phyloP scores from a whole-genome alignment of 2,113 vertebrate species.

The Peromyscus polionotus region DNA sequence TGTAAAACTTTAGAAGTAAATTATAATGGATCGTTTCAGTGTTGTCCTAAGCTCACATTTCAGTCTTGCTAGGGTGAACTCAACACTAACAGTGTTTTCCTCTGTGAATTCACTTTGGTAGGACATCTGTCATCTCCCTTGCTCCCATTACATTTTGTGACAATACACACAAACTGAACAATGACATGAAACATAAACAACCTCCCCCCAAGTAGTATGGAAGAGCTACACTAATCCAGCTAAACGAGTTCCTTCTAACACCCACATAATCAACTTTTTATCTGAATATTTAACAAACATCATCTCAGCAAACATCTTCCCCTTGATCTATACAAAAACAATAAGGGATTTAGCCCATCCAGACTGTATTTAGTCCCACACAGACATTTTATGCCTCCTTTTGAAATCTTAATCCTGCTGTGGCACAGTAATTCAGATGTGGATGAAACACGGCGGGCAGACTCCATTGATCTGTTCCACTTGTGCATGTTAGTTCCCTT shows the following conservation, averaged over 20 bases:
- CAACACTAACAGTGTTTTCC: background rate
- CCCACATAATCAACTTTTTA: conserved; percentile 43
- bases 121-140: conserved; percentile 62
- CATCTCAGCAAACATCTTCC: conserved; percentile 69
- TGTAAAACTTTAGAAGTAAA: background rate
- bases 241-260: conserved; percentile 59
- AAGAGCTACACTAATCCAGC: conserved; percentile 67
- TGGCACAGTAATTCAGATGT: conserved; percentile 49
- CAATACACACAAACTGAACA: conserved; percentile 43
- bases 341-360: conserved; percentile 60
- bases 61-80: conserved; percentile 16
- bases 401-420: conserved; percentile 49
- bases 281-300: conserved; percentile 80
- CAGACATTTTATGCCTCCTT: conserved; percentile 55
- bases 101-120: conserved; percentile 16
- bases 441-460: background rate
- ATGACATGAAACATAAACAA: conserved; percentile 57
- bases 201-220: conserved; percentile 52
- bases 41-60: conserved; percentile 15
- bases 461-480: conserved; percentile 28
- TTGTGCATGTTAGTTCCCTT: conserved; percentile 47
- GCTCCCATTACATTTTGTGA: conserved; percentile 14
- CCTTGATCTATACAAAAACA: conserved; percentile 69
- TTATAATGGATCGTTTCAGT: background rate
- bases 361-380: conserved; percentile 48